Conservation (phyloP, 2,888 invertebrate genomes). For the Hartigia nigra region DNA sequence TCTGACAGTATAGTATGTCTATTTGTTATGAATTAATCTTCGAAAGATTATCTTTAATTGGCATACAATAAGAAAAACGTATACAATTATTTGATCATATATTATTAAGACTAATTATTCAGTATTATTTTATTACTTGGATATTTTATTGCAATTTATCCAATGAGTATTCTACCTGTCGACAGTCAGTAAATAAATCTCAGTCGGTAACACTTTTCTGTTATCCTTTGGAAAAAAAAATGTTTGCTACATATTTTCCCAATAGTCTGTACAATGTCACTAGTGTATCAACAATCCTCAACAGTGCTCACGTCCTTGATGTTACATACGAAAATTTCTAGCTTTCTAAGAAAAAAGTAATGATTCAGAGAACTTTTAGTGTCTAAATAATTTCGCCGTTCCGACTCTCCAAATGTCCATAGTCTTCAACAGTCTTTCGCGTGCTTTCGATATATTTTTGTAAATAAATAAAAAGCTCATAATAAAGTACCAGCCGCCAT, state of each 20-base stretch:
- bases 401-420: neutral
- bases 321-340: neutral
- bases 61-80: neutral
- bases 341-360: neutral
- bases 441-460: neutral
- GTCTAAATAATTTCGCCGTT: neutral
- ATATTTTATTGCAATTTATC: neutral
- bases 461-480: neutral
- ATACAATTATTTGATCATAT: neutral
- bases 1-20: neutral
- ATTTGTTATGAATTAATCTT: neutral
- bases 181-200: neutral
- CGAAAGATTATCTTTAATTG: neutral
- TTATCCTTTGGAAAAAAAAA: neutral
- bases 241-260: neutral
- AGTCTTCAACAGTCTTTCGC: neutral
- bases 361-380: neutral
- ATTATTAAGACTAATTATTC: neutral
- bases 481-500: neutral
- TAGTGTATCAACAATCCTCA: neutral
- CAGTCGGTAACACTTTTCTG: neutral
- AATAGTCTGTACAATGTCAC: neutral
- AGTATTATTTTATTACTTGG: neutral
- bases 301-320: neutral
- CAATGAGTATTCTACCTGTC: neutral